Conservation (phyloP, 2,888 invertebrate genomes). For the Tanypteryx hageni region DNA sequence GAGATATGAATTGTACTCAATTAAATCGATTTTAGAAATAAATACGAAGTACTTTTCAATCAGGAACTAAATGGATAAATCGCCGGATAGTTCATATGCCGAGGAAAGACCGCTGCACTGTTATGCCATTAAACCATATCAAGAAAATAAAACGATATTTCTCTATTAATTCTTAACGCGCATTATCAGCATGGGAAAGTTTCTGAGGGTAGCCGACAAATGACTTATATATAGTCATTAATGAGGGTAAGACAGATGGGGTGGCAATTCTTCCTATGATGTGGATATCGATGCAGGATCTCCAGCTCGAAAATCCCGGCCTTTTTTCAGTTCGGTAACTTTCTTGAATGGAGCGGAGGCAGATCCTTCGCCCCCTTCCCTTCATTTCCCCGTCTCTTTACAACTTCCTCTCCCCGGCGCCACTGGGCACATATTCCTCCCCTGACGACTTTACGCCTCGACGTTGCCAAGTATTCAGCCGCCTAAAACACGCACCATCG, state of each 20-base stretch:
- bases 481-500: constrained; percentile 43
- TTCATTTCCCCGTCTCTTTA: constrained; percentile 41
- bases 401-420: constrained; percentile 51
- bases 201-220: too few relatives aligned
- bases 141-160: too few relatives aligned
- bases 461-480: constrained; percentile 59
- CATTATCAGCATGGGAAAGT: too few relatives aligned
- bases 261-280: neutral
- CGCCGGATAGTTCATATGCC: too few relatives aligned
- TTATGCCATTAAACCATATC: too few relatives aligned
- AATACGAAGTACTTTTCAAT: too few relatives aligned
- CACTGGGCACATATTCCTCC: constrained; percentile 35
- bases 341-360: constrained; percentile 44
- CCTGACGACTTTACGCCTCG: constrained; percentile 48
- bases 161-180: too few relatives aligned
- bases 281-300: neutral
- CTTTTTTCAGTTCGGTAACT: neutral
- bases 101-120: too few relatives aligned
- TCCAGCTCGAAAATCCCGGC: neutral
- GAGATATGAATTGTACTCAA: too few relatives aligned
- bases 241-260: neutral
- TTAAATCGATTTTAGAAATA: too few relatives aligned
- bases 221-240: too few relatives aligned
- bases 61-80: too few relatives aligned
- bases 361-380: neutral